Conservation (phyloP, 2,113 vertebrate species). For the Chauna torquata region DNA sequence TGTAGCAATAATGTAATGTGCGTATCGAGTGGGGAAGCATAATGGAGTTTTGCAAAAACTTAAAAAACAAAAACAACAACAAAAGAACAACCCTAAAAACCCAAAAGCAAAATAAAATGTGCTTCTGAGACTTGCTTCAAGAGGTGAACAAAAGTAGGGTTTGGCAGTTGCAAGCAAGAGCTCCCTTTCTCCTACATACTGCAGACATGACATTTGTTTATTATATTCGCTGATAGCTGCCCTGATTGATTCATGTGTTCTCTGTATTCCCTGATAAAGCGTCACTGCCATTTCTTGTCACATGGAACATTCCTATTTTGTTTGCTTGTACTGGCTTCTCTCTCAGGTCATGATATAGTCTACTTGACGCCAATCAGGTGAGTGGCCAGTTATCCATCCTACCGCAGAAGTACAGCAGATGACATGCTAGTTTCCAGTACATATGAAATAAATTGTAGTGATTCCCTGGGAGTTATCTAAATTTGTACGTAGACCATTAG, state of each 20-base stretch:
- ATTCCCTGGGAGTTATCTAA: not conserved
- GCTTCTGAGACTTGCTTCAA: not conserved
- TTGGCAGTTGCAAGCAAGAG: not conserved
- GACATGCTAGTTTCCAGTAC: not conserved
- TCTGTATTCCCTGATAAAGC: not conserved
- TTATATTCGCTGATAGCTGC: not conserved
- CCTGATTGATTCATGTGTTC: not conserved
- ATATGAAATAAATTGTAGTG: not conserved
- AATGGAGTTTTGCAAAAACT: not conserved
- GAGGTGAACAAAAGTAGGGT: not conserved
- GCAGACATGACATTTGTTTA: rapidly evolving
- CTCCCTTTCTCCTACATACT: not conserved
- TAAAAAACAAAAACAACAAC: not conserved
- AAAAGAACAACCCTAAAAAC: not conserved
- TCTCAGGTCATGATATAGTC: not conserved
- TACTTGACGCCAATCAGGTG: not conserved
- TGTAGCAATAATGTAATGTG: no score
- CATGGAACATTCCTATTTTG: not conserved
- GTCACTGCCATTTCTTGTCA: not conserved
- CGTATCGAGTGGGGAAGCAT: rapidly evolving
- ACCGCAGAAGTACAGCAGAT: not conserved
- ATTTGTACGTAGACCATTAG: not conserved
- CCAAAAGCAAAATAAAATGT: not conserved
- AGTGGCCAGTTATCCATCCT: not conserved
- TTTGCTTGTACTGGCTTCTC: not conserved